phyloP scores from a whole-genome alignment of 2,797 vertebrate species.

The Tapirus indicus region DNA sequence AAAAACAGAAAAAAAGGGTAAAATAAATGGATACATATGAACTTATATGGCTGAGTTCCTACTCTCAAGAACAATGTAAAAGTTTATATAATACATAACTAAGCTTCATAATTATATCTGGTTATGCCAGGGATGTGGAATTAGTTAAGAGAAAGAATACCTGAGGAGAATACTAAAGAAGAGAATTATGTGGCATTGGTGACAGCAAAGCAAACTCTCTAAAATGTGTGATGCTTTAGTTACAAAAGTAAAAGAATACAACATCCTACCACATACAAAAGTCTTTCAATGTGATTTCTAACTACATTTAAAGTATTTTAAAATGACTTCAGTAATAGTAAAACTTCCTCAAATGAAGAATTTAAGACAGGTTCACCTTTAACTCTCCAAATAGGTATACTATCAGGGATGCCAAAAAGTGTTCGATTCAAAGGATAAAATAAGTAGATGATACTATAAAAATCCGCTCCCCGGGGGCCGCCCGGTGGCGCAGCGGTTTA shows the following conservation, averaged over 20 bases:
- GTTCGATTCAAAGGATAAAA: neutral
- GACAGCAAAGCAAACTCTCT: neutral
- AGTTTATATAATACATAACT: constrained; percentile 25
- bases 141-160: constrained; percentile 18
- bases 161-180: neutral
- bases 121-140: neutral
- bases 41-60: neutral
- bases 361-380: constrained; percentile 47
- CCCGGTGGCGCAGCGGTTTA: too few species aligned
- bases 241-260: constrained; percentile 2
- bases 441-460: neutral
- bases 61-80: constrained; percentile 9
- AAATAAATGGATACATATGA: constrained; percentile 4
- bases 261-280: constrained; percentile 17
- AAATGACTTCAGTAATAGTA: neutral
- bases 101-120: constrained; percentile 16
- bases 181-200: neutral
- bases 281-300: constrained; percentile 44
- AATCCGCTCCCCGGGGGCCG: neutral
- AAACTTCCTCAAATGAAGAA: constrained; percentile 48
- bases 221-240: neutral
- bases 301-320: constrained; percentile 34
- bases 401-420: constrained; percentile 28
- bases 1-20: neutral
- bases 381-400: constrained; percentile 34